Conservation (phyloP, 1,140 invertebrate genomes). For the Caenorhabditis brenneri region DNA sequence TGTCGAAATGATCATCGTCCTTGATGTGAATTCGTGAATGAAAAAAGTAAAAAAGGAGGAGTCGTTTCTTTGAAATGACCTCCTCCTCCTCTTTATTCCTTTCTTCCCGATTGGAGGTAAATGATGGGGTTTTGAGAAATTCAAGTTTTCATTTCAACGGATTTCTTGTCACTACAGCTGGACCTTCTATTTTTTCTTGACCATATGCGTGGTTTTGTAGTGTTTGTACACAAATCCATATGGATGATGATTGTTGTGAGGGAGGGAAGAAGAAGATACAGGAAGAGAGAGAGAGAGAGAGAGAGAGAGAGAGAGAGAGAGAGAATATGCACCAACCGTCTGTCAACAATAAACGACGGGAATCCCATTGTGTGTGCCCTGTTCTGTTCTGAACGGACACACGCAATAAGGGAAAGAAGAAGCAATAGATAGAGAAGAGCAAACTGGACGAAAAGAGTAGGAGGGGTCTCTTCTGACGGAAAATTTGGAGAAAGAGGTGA, state of each 20-base stretch:
- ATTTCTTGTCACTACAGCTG: too few relatives aligned
- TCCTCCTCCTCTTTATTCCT: neutral
- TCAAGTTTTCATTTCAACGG: neutral
- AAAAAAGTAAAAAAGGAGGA: neutral
- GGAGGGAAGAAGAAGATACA: neutral
- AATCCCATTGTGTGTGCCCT: neutral
- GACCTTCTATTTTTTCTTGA: too few relatives aligned
- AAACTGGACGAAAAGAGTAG: constrained; percentile 1
- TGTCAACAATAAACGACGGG: constrained; percentile 35
- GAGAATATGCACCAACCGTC: constrained; percentile 12
- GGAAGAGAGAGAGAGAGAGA: neutral
- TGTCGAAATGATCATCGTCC: neutral
- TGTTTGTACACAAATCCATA: constrained; percentile 26
- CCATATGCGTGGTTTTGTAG: neutral
- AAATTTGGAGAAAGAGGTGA: too few relatives aligned
- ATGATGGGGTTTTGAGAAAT: neutral
- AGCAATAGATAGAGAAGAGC: neutral
- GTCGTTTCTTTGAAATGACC: neutral
- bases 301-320: constrained; percentile 6
- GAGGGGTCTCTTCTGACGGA: too few relatives aligned
- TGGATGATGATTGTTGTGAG: neutral
- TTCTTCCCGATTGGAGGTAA: neutral
- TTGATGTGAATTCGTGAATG: neutral
- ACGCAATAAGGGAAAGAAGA: neutral
- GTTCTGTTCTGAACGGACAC: constrained; percentile 22